These are phyloP conservation scores for Ormyrus nitidulus DNA, from an alignment of 2,888 invertebrate species.

Conservation along the genomic window DNA sequence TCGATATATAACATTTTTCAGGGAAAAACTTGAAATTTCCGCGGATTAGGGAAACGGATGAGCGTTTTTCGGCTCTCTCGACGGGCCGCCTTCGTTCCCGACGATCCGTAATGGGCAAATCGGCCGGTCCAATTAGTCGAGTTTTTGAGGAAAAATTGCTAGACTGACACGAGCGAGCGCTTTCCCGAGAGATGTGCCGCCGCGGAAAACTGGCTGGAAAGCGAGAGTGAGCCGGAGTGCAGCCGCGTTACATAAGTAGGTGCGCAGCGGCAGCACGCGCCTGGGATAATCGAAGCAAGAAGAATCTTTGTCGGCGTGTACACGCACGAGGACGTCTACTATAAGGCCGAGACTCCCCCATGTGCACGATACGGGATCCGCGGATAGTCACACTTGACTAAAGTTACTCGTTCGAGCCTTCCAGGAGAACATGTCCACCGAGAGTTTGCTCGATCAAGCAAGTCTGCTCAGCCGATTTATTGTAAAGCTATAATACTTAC, in stretches of 20 bases:
- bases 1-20: constrained; percentile 79
- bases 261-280: neutral
- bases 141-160: too few relatives aligned
- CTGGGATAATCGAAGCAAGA: neutral
- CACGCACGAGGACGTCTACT: too few relatives aligned
- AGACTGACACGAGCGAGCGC: too few relatives aligned
- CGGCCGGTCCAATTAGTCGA: too few relatives aligned
- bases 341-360: too few relatives aligned
- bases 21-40: constrained; percentile 79
- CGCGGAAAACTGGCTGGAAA: constrained; percentile 8
- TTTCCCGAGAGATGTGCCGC: neutral
- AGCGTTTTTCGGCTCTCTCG: too few relatives aligned
- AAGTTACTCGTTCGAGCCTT: constrained; percentile 67
- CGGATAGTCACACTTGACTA: constrained; percentile 69
- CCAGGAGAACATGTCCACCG: constrained; percentile 64
- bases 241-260: neutral
- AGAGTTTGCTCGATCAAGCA: constrained; percentile 55
- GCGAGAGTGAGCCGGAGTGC: constrained; percentile 6
- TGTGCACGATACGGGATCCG: neutral
- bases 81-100: too few relatives aligned
- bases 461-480: neutral
- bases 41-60: constrained; percentile 75
- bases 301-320: too few relatives aligned
- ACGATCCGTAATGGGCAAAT: too few relatives aligned
- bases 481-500: too few relatives aligned